These are phyloP conservation scores for Anastrepha obliqua DNA, from an alignment of 1,140 invertebrate genomes.

Conservation along the genomic window DNA sequence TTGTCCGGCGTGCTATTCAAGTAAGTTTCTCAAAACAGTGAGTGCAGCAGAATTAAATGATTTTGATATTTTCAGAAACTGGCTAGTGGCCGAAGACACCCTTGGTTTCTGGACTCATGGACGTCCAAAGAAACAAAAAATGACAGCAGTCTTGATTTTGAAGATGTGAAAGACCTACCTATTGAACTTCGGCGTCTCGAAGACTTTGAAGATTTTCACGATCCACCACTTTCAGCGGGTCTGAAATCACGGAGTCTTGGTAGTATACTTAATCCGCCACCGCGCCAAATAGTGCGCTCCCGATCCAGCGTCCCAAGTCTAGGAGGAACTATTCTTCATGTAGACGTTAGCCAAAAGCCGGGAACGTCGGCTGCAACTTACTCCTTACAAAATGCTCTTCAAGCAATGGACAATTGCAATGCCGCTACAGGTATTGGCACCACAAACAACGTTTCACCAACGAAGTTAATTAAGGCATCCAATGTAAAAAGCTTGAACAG, in stretches of 20 bases:
- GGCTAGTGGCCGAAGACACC: slow-evolving; percentile 81
- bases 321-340: slow-evolving; percentile 69
- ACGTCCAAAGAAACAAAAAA: slow-evolving; percentile 77
- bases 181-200: slow-evolving; percentile 92
- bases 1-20: slow-evolving; percentile 91
- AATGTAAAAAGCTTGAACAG: slow-evolving; percentile 57
- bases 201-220: slow-evolving; percentile 78
- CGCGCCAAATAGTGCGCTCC: slow-evolving; percentile 82
- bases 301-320: slow-evolving; percentile 85
- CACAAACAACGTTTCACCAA: slow-evolving; percentile 57
- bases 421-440: background rate
- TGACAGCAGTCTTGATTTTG: slow-evolving; percentile 78
- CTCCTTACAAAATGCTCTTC: slow-evolving; percentile 39
- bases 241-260: slow-evolving; percentile 80
- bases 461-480: background rate
- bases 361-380: background rate
- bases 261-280: slow-evolving; percentile 85
- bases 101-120: slow-evolving; percentile 89
- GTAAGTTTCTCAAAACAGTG: slow-evolving; percentile 69
- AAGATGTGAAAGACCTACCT: slow-evolving; percentile 84
- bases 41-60: background rate
- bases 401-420: background rate
- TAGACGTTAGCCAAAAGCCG: slow-evolving; percentile 16
- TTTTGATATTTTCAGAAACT: slow-evolving; percentile 78
- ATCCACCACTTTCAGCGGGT: slow-evolving; percentile 73